These are phyloP conservation scores for Micropterix aruncella DNA, from an alignment of 2,888 invertebrate species.

Conservation along the genomic window DNA sequence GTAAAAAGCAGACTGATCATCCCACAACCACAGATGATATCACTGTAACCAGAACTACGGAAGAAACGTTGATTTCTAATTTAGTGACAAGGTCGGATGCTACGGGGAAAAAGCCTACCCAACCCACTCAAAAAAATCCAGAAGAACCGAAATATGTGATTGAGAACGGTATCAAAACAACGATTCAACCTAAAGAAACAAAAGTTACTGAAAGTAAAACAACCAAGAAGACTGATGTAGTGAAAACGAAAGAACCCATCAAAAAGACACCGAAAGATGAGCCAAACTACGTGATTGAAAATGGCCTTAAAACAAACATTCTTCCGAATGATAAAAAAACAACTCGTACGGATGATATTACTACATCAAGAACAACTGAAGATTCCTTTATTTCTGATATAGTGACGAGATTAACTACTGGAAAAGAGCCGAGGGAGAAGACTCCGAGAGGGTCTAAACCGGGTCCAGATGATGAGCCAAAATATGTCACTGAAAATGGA, in stretches of 20 bases:
- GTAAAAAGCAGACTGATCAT: not conserved
- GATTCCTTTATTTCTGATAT: too few relatives aligned
- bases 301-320: constrained; percentile 32
- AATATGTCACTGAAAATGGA: constrained; percentile 10
- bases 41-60: not conserved
- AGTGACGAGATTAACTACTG: too few relatives aligned
- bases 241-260: too few relatives aligned
- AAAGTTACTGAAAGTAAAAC: constrained; percentile 3
- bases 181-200: constrained; percentile 3
- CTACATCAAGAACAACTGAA: not conserved
- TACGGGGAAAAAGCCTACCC: not conserved
- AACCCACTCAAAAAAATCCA: constrained; percentile 4
- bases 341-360: not conserved
- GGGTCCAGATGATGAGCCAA: not conserved
- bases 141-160: constrained; percentile 3
- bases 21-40: not conserved
- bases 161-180: constrained; percentile 5
- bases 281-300: constrained; percentile 28
- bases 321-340: constrained; percentile 21
- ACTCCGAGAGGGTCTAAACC: constrained; percentile 1
- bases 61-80: too few relatives aligned
- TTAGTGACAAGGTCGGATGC: too few relatives aligned
- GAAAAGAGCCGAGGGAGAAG: not conserved
- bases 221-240: constrained; percentile 1
- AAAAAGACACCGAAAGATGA: not conserved